phyloP scores from a whole-genome alignment of 2,888 invertebrate genomes.

The Brenthis ino region DNA sequence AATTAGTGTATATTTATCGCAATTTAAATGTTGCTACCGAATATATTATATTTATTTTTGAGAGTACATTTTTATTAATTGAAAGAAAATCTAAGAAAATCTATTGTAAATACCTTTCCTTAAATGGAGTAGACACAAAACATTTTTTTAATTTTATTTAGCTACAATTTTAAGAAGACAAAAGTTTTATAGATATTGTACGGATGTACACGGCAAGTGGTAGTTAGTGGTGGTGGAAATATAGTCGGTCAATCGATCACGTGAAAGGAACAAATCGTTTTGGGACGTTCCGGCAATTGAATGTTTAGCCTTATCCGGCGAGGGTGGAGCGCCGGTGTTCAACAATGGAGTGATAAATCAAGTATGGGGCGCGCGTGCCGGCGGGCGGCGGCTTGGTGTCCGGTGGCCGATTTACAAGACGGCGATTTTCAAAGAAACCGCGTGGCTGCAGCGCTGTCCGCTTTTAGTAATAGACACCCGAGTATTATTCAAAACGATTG shows the following conservation, averaged over 20 bases:
- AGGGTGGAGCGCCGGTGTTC: conserved; percentile 70
- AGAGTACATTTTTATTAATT: too few relatives aligned
- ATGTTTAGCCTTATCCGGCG: conserved; percentile 74
- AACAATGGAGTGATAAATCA: conserved; percentile 82
- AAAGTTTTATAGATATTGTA: too few relatives aligned
- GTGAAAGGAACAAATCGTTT: conserved; percentile 74
- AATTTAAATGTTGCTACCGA: too few relatives aligned
- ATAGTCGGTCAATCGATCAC: conserved; percentile 65
- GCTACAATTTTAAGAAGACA: too few relatives aligned
- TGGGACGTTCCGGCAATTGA: conserved; percentile 74
- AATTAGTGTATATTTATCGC: conserved; percentile 47
- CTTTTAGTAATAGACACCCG: conserved; percentile 37
- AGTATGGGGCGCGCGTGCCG: conserved; percentile 78
- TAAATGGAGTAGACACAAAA: too few relatives aligned
- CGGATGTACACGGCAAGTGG: too few relatives aligned
- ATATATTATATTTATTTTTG: too few relatives aligned
- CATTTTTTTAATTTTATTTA: too few relatives aligned
- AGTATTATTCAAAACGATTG: conserved; percentile 32
- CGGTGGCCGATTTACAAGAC: conserved; percentile 39
- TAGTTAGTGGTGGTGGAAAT: conserved; percentile 37
- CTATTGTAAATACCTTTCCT: too few relatives aligned
- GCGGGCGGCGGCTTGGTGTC: conserved; percentile 46
- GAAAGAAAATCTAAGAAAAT: too few relatives aligned
- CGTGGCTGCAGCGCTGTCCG: conserved; percentile 28
- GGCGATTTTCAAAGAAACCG: conserved; percentile 56